Evolutionary conservation across 2,113 vertebrate genomes (phyloP), one percentile per base, ranked within the genome.

Genomic region (Perca fluviatilis): DNA sequence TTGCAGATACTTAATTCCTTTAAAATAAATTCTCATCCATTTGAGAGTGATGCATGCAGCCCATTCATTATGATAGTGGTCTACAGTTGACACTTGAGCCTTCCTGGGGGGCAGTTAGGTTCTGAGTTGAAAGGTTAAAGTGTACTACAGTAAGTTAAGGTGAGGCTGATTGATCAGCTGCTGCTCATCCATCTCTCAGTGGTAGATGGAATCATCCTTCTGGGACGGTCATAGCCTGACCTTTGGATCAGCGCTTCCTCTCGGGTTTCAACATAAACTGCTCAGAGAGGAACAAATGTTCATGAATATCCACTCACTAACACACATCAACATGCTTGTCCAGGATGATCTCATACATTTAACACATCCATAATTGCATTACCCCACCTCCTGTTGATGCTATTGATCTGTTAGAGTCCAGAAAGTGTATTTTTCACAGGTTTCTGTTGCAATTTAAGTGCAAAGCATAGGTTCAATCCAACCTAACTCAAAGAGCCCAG

Each of bases 61-160:
- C 36, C 27, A 57, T 87, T 57, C 50, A 71, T 75, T 70, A 23
- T 11, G 36, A 56, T 13, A 46, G 36, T 75, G 40, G 57, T 47
- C 43, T 1, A 10, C 14, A 21, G 46, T 36, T 81, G 78, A 82
- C 64, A 61, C 57, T 66, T 11, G 6, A 77, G 46, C 27, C 58
- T 74, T 74, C 57, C 65, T 58, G 6, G 14, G 74, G 72, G 51
- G 33, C 25, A 21, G 50, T 66, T 67, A 63, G 62, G 86, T n/a
- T 79, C 49, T 1, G 23, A 82, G 81, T 79, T 77, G 78, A 91
- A 88, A 93, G 88, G 90, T 90, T 71, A 89, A 90, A 86, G 79
- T 75, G 50, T 11, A 36, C 50, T 13, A 51, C 47, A 67, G 83
- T 82, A 18, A 68, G 67, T 47, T 79, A 81, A 69, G 74, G 57